A percentile compares a stretch with the other conserved stretches of the same genome.
phyloP scores from a whole-genome alignment of 1,140 invertebrate genomes.

The Dreissena polymorpha region DNA sequence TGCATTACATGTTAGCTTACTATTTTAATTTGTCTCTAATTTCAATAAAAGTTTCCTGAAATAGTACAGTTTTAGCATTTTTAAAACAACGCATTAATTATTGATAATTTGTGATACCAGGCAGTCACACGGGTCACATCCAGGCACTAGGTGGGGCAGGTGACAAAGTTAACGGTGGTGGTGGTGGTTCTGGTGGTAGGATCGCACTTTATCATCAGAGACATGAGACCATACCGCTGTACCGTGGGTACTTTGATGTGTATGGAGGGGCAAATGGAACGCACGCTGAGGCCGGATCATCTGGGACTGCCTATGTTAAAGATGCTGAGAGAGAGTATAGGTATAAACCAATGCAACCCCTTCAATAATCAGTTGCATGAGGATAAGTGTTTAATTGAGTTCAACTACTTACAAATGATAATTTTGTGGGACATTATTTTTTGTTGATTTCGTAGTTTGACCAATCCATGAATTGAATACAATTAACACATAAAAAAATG shows the following conservation, averaged over 20 bases:
- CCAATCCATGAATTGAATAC: too few species aligned
- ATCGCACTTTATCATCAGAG: constrained; percentile 70
- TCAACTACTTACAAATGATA: too few species aligned
- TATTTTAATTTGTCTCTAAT: too few species aligned
- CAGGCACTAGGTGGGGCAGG: constrained; percentile 65
- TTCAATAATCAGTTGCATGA: too few species aligned
- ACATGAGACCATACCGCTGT: constrained; percentile 62
- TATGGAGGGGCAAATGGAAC: constrained; percentile 57
- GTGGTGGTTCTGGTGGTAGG: constrained; percentile 70
- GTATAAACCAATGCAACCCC: neutral
- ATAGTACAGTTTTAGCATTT: too few species aligned
- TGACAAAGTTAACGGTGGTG: constrained; percentile 57
- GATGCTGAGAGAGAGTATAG: constrained; percentile 48
- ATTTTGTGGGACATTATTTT: too few species aligned
- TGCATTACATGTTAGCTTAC: too few species aligned
- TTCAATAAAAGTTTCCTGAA: too few species aligned
- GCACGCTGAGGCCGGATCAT: constrained; percentile 64
- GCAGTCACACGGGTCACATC: constrained; percentile 72
- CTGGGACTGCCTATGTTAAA: constrained; percentile 68
- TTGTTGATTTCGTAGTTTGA: too few species aligned
- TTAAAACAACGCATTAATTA: too few species aligned
- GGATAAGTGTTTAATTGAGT: too few species aligned
- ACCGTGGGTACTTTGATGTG: constrained; percentile 64
- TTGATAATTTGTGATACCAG: constrained; percentile 40
- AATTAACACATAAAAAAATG: too few species aligned